phyloP scores from a whole-genome alignment of 2,113 vertebrate genomes.

The Arizona elegans region DNA sequence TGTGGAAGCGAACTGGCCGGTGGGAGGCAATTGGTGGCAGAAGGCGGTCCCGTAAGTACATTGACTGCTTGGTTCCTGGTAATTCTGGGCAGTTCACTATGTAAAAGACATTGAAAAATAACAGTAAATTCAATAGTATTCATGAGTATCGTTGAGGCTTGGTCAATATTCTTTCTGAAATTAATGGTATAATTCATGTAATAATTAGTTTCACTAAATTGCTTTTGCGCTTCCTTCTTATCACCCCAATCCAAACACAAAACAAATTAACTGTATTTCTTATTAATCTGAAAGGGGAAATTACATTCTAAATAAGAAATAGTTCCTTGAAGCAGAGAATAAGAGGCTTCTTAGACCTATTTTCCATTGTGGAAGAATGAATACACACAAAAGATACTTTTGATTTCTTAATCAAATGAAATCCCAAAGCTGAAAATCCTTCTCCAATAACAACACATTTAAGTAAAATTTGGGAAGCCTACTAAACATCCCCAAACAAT shows the following conservation, averaged over 20 bases:
- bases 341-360: neutral
- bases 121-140: neutral
- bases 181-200: neutral
- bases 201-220: neutral
- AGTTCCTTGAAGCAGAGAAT: neutral
- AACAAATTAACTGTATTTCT: neutral
- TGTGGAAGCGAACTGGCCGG: no score
- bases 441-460: neutral
- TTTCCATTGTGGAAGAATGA: neutral
- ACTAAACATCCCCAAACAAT: neutral
- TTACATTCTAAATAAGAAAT: neutral
- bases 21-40: no score
- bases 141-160: neutral
- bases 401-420: neutral
- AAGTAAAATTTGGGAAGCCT: neutral
- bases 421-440: neutral
- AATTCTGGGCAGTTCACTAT: neutral
- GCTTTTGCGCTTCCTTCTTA: neutral
- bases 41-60: no score
- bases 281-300: neutral
- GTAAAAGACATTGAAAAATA: neutral
- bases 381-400: neutral
- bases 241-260: neutral
- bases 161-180: neutral
- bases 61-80: neutral